phyloP scores from a whole-genome alignment of 1,140 invertebrate genomes.

The Drosophila bipectinata region DNA sequence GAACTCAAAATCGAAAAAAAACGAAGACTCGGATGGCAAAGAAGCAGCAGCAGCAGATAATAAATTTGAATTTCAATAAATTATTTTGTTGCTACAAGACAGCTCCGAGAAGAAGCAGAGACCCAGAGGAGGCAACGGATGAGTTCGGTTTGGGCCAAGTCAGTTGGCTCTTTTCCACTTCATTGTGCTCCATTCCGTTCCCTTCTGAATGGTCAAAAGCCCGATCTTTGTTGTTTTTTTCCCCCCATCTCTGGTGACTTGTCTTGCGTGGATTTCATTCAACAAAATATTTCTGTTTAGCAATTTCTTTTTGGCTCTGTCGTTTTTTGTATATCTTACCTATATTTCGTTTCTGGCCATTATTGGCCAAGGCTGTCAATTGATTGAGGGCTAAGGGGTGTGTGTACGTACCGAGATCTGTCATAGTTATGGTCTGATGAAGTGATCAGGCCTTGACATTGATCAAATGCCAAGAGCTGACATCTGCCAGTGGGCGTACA shows the following conservation, averaged over 20 bases:
- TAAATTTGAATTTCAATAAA: slow-evolving; percentile 83
- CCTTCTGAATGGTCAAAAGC: slow-evolving; percentile 40
- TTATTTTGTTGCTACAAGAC: slow-evolving; percentile 79
- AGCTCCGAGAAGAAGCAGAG: slow-evolving; percentile 13
- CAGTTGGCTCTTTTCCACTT: slow-evolving; percentile 40
- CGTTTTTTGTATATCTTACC: slow-evolving; percentile 21
- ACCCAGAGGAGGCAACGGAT: slow-evolving; percentile 1
- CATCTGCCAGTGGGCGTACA: slow-evolving; percentile 20
- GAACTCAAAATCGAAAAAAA: slow-evolving; percentile 8
- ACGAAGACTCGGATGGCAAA: slow-evolving; percentile 1
- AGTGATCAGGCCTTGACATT: slow-evolving; percentile 80
- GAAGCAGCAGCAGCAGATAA: slow-evolving; percentile 45
- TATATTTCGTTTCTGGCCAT: slow-evolving; percentile 32
- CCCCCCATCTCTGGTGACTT: slow-evolving; percentile 3
- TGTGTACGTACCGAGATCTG: slow-evolving; percentile 29
- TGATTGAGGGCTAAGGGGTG: not conserved
- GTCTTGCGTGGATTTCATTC: slow-evolving; percentile 75
- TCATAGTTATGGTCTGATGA: slow-evolving; percentile 58
- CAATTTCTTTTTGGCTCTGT: slow-evolving; percentile 70
- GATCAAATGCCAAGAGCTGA: slow-evolving; percentile 54
- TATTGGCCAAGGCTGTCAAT: slow-evolving; percentile 56
- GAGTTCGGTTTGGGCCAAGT: slow-evolving; percentile 26
- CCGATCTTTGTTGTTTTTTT: slow-evolving; percentile 28
- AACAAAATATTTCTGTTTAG: slow-evolving; percentile 66
- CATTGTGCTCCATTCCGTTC: slow-evolving; percentile 22